A percentile compares a stretch with the other conserved stretches of the same genome.
These are phyloP conservation scores for Opisthograptis luteolata DNA, from an alignment of 2,888 invertebrate genomes.

Conservation along the genomic window DNA sequence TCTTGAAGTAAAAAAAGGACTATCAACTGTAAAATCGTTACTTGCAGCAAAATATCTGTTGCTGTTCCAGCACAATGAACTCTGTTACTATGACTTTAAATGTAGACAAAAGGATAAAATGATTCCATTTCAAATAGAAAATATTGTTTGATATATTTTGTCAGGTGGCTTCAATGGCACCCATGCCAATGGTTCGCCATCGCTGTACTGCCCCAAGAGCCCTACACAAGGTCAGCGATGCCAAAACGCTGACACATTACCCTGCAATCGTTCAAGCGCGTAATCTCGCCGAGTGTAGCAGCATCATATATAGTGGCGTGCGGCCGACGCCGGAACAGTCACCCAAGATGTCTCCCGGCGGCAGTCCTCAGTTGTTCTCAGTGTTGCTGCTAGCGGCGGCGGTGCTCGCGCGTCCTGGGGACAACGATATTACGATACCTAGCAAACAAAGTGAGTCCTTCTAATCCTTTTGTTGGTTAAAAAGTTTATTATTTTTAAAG, in stretches of 20 bases:
- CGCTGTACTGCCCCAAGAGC: too few relatives aligned
- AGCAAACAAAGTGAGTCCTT: conserved; percentile 26
- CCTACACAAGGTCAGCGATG: conserved; percentile 9
- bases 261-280: conserved; percentile 10
- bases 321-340: conserved; percentile 11
- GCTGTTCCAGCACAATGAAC: too few relatives aligned
- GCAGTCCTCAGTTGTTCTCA: conserved; percentile 47
- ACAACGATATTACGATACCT: conserved; percentile 37
- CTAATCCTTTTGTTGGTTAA: not conserved
- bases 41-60: too few relatives aligned
- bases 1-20: too few relatives aligned
- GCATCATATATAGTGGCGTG: conserved; percentile 48
- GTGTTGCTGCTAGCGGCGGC: conserved; percentile 40
- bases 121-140: not conserved
- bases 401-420: conserved; percentile 37
- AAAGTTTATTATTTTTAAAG: too few relatives aligned
- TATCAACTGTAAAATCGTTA: too few relatives aligned
- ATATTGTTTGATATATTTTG: too few relatives aligned
- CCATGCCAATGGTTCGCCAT: too few relatives aligned
- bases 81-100: too few relatives aligned
- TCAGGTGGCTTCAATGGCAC: too few relatives aligned
- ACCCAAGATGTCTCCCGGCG: conserved; percentile 44
- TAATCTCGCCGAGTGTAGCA: conserved; percentile 8
- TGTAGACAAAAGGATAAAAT: too few relatives aligned
- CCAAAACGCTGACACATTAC: conserved; percentile 12